Base-by-base conservation (phyloP, 2,888 invertebrate genomes). In the Watsonalla binaria region DNA sequence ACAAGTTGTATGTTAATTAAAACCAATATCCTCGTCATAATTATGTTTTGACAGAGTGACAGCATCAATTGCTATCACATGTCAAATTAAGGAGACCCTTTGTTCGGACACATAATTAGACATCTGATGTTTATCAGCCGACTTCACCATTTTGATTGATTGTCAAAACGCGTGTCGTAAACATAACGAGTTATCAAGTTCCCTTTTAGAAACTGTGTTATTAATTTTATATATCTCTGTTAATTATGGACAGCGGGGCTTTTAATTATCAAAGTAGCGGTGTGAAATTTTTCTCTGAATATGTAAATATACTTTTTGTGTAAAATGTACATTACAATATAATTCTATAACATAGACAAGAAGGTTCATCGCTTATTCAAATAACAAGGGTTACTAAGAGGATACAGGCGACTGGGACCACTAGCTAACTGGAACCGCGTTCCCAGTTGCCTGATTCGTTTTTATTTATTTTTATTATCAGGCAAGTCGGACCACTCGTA, bases 41-140 rank as follows among this genome's bases (percentile, higher is more conserved):
- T 42, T 42, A 42, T 37, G 14, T 49, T 37, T 15, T 37, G 13
- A 49, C 14, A 37, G 8, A 37, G 14, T 37, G 49, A 49, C 39
- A 35, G 13, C 39, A 37, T 49, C 49, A 49, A 6, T 49, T 35
- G 49, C 49, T 48, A 37, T 37, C 39, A 24, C 24, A 47, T 11
- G 11, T 37, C 37, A 49, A 14, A 11, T 42, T 1, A 37, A 37
- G 37, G 13, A 14, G 13, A 9, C 49, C 14, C 13, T 35, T 49
- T 49, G 37, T 37, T 37, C 9, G 13, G 15, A 49, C 37, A 49
- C 49, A 11, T 49, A 49, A 49, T 49, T 49, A 49, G 49, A 49
- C 49, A 49, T 35, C 37, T 48, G 48, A 49, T 49, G 49, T 15
- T 49, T 37, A 37, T 37, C 34, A 8, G 1, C n/a, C 7, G 48